phyloP scores from a whole-genome alignment of 1,140 invertebrate species.

The Lucilia cuprina region DNA sequence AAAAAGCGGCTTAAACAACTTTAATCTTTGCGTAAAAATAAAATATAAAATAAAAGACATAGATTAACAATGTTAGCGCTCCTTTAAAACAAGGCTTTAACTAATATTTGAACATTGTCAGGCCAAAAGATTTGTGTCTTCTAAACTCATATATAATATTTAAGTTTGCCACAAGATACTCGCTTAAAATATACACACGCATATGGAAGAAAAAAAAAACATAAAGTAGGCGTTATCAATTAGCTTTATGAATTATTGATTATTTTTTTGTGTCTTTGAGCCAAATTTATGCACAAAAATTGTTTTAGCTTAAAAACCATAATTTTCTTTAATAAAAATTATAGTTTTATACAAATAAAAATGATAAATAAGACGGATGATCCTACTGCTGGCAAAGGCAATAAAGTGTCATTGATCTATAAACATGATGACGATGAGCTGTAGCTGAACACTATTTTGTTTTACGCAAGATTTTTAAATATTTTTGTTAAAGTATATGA shows the following conservation, averaged over 20 bases:
- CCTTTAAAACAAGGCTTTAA: slow-evolving; percentile 24
- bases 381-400: neutral
- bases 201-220: neutral
- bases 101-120: slow-evolving; percentile 26
- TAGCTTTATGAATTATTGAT: slow-evolving; percentile 35
- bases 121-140: slow-evolving; percentile 1
- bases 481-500: too few relatives aligned
- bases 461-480: too few relatives aligned
- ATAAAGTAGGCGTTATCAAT: slow-evolving; percentile 33
- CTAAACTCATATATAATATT: neutral
- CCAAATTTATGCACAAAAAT: slow-evolving; percentile 5
- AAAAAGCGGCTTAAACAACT: slow-evolving; percentile 12
- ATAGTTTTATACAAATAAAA: neutral
- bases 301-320: slow-evolving; percentile 24
- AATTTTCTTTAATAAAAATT: slow-evolving; percentile 20
- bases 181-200: neutral
- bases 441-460: too few relatives aligned
- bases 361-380: neutral
- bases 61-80: neutral
- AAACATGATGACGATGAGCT: neutral
- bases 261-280: neutral
- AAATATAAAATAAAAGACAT: neutral
- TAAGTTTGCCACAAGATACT: neutral
- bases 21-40: neutral
- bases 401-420: neutral